Percentiles rank a stretch among this genome's conserved stretches.
phyloP scores from a whole-genome alignment of 2,888 invertebrate genomes.

The Dastarcus helophoroides region DNA sequence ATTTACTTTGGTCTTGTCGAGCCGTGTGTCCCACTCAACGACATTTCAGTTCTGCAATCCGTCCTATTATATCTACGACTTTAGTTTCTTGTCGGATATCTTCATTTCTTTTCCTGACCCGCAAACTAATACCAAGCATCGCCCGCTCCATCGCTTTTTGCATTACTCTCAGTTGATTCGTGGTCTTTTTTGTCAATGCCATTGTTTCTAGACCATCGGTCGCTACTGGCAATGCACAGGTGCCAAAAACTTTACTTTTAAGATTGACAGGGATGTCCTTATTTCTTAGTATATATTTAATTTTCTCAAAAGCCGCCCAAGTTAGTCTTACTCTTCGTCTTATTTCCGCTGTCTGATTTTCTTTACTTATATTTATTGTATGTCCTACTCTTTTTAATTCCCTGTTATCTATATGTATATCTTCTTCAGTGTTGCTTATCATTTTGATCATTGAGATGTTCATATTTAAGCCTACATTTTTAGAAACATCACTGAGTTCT shows the following conservation, averaged over 20 bases:
- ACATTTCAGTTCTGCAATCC: conserved; percentile 8
- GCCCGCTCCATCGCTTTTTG: conserved; percentile 13
- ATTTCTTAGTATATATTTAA: too few species aligned
- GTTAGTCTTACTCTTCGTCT: conserved; percentile 12
- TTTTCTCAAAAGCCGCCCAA: conserved; percentile 16
- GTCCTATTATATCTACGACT: conserved; percentile 4
- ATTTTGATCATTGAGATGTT: conserved; percentile 5
- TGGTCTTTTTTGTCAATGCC: conserved; percentile 12
- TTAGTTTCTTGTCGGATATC: conserved; percentile 9
- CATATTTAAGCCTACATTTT: conserved; percentile 6
- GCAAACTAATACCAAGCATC: conserved; percentile 12
- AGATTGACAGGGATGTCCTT: conserved; percentile 9
- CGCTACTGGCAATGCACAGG: conserved; percentile 12
- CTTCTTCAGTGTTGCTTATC: conserved; percentile 1
- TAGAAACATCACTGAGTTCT: conserved; percentile 3
- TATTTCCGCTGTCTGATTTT: conserved; percentile 11
- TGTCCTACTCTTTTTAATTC: conserved; percentile 8
- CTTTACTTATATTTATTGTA: conserved; percentile 9
- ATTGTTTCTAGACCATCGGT: conserved; percentile 15
- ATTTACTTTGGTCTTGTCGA: too few species aligned
- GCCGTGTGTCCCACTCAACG: conserved; percentile 8
- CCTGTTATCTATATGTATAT: conserved; percentile 1
- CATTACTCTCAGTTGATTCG: too few species aligned
- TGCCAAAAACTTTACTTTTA: conserved; percentile 10
- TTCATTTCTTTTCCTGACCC: conserved; percentile 10